These are phyloP conservation scores for Labia minor DNA, from an alignment of 2,888 invertebrate genomes.

Conservation along the genomic window DNA sequence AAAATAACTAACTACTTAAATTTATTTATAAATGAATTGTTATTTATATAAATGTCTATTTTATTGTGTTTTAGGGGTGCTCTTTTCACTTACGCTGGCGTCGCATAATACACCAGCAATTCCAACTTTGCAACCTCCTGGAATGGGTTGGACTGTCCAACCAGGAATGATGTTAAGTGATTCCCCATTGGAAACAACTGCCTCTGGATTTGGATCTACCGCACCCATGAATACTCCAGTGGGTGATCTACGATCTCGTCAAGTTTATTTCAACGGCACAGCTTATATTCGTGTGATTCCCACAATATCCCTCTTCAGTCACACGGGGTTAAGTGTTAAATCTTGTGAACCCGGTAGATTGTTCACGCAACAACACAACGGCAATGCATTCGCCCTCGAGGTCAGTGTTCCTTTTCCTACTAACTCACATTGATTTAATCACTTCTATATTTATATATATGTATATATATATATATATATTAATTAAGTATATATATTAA, in stretches of 20 bases:
- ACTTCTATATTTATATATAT: no score
- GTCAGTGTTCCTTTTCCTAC: background rate
- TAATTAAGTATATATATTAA: no score
- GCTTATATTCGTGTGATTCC: slow-evolving; percentile 60
- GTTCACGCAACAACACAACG: slow-evolving; percentile 33
- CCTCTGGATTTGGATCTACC: background rate
- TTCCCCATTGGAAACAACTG: background rate
- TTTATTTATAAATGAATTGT: no score
- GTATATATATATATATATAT: background rate
- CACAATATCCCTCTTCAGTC: slow-evolving; percentile 65
- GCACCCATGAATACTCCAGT: background rate
- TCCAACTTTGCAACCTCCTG: background rate
- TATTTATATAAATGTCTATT: no score
- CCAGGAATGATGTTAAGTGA: background rate
- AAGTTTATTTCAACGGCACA: slow-evolving; percentile 76
- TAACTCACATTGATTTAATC: no score
- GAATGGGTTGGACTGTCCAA: background rate
- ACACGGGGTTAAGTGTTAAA: slow-evolving; percentile 71
- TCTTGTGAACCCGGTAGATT: slow-evolving; percentile 55
- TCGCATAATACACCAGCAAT: background rate
- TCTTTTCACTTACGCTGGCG: background rate
- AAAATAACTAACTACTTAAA: no score
- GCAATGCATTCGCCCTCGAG: slow-evolving; percentile 20
- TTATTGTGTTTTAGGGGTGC: no score
- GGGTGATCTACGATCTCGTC: slow-evolving; percentile 35